A percentile compares a stretch with the other conserved stretches of the same genome.
Evolutionary conservation across 2,113 vertebrate species (phyloP).

Genomic region (Syngnathus typhle): DNA sequence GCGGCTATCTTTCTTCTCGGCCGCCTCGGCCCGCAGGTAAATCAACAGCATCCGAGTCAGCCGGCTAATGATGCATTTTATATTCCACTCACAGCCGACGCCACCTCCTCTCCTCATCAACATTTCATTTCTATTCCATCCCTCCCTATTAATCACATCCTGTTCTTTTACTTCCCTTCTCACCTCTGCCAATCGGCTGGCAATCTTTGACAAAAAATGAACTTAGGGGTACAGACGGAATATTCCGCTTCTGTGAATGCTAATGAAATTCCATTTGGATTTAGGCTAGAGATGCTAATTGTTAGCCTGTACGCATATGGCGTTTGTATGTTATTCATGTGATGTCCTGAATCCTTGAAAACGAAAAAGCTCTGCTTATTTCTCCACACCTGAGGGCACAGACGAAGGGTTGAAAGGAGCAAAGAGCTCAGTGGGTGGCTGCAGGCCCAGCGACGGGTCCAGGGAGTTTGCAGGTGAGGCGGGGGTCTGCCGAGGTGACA

Average conservation of each 20-base stretch:
- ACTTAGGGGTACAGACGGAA: not conserved
- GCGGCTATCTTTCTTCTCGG: conserved; percentile 7
- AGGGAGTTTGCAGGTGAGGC: conserved; percentile 95
- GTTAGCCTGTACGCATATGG: no score
- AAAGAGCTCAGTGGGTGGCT: conserved; percentile 87
- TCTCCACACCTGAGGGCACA: conserved; percentile 91
- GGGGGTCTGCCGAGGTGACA: conserved; percentile 76
- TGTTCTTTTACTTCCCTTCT: not conserved
- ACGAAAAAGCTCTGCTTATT: conserved; percentile 15
- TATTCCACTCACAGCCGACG: conserved; percentile 50
- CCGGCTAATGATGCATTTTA: conserved; percentile 50
- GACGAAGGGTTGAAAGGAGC: conserved; percentile 89
- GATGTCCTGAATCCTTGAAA: conserved; percentile 16
- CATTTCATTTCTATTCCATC: conserved; percentile 44
- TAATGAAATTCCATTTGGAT: no score
- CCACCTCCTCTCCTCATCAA: conserved; percentile 35
- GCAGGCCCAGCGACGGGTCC: conserved; percentile 85
- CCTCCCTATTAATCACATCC: conserved; percentile 28
- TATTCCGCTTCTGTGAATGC: no score
- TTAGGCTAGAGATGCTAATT: no score
- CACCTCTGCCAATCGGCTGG: conserved; percentile 9
- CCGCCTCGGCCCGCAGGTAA: conserved; percentile 37
- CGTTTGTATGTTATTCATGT: not conserved
- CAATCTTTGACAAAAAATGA: not conserved
- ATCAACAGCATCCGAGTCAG: conserved; percentile 39